phyloP scores from a whole-genome alignment of 2,888 invertebrate genomes.

The Drepanosiphum platanoidis region DNA sequence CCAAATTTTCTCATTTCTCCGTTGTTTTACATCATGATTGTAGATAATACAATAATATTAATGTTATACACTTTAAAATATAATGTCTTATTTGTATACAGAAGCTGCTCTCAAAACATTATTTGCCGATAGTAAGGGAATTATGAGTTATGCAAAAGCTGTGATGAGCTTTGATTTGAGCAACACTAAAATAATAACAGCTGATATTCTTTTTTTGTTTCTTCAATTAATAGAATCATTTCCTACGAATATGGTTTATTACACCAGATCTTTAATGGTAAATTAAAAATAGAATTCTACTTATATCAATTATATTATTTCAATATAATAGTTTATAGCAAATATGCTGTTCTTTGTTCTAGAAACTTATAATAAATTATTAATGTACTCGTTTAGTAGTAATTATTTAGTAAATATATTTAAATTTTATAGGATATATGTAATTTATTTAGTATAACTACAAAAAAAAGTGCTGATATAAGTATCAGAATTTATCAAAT shows the following conservation, averaged over 20 bases:
- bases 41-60: too few relatives aligned
- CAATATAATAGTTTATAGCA: too few relatives aligned
- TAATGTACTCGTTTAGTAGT: background rate
- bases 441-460: background rate
- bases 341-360: background rate
- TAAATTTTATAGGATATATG: slow-evolving; percentile 22
- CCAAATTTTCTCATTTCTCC: too few relatives aligned
- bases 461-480: background rate
- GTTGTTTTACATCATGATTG: too few relatives aligned
- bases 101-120: slow-evolving; percentile 31
- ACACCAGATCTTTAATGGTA: slow-evolving; percentile 20
- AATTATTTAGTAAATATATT: background rate
- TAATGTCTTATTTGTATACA: background rate
- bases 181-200: slow-evolving; percentile 9
- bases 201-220: slow-evolving; percentile 44
- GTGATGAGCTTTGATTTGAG: background rate
- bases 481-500: slow-evolving; percentile 40
- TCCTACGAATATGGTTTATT: slow-evolving; percentile 11
- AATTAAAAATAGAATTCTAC: background rate
- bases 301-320: background rate
- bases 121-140: slow-evolving; percentile 14
- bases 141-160: slow-evolving; percentile 28
- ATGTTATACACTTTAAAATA: too few relatives aligned
- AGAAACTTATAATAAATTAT: background rate
- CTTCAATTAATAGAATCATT: slow-evolving; percentile 46